A percentile compares a stretch with the other conserved stretches of the same genome.
Conservation (phyloP, 2,888 invertebrate genomes). For the Cynaeus angustus region DNA sequence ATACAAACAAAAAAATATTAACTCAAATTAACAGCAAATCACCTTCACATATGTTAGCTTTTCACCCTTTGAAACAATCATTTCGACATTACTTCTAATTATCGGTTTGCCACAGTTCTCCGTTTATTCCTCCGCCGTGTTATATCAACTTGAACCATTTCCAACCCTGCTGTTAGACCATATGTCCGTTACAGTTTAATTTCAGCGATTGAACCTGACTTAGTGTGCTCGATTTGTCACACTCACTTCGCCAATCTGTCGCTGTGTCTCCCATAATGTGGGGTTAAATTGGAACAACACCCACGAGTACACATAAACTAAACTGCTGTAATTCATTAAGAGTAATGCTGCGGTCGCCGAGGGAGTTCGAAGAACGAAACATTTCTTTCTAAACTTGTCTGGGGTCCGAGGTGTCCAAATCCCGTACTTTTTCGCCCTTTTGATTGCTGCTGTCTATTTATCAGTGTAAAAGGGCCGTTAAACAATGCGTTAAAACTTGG, state of each 20-base stretch:
- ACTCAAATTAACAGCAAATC: background rate
- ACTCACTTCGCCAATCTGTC: conserved; percentile 68
- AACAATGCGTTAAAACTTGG: conserved; percentile 52
- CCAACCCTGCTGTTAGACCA: conserved; percentile 62
- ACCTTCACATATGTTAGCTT: conserved; percentile 31
- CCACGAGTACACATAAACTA: conserved; percentile 58
- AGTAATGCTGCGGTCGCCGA: conserved; percentile 41
- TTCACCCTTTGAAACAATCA: conserved; percentile 45
- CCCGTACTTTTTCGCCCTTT: conserved; percentile 30
- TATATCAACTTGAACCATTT: conserved; percentile 45
- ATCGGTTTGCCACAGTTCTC: conserved; percentile 51
- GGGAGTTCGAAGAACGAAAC: background rate
- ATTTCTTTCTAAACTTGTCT: background rate
- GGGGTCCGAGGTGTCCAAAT: conserved; percentile 37
- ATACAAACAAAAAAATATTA: no score
- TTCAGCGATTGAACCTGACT: conserved; percentile 66
- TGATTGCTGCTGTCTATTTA: conserved; percentile 47
- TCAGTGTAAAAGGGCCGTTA: conserved; percentile 47
- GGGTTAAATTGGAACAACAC: conserved; percentile 61
- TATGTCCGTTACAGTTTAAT: conserved; percentile 66
- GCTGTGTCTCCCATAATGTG: conserved; percentile 60
- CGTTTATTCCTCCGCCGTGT: conserved; percentile 48
- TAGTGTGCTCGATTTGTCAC: conserved; percentile 68
- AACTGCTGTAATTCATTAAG: conserved; percentile 65
- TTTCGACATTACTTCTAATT: conserved; percentile 55